These are phyloP conservation scores for Prorops nasuta DNA, from an alignment of 1,140 invertebrate genomes.

Conservation along the genomic window DNA sequence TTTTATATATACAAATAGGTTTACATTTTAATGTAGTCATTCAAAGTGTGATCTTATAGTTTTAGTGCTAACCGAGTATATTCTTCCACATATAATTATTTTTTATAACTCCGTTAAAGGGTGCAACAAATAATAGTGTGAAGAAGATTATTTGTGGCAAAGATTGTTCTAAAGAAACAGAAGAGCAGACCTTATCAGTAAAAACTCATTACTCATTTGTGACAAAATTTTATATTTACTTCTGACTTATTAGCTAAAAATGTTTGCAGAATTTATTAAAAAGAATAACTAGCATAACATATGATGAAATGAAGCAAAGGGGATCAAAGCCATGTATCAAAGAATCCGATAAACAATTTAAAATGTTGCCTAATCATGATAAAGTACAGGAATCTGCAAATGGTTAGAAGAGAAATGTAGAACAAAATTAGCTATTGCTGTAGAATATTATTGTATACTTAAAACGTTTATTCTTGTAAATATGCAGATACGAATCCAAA, in stretches of 20 bases:
- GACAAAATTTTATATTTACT: no score
- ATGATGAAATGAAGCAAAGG: slow-evolving; percentile 17
- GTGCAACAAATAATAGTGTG: neutral
- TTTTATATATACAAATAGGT: neutral
- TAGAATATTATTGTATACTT: no score
- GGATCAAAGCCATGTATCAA: slow-evolving; percentile 12
- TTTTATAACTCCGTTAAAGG: neutral
- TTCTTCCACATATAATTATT: neutral
- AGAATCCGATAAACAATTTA: slow-evolving; percentile 1
- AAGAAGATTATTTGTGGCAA: neutral
- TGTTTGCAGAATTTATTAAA: neutral
- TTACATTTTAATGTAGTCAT: neutral
- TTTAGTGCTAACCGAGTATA: no score
- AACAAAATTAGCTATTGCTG: no score
- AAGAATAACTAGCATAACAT: slow-evolving; percentile 12
- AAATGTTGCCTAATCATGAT: no score
- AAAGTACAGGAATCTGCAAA: no score
- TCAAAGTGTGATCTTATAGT: no score
- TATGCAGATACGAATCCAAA: no score
- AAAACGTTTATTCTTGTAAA: no score
- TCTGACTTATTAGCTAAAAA: no score
- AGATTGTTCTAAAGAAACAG: neutral
- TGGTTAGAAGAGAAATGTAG: no score
- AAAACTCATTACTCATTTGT: no score
- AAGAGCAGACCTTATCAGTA: neutral